phyloP scores from a whole-genome alignment of 2,797 vertebrate genomes.

The Phataginus tricuspis region DNA sequence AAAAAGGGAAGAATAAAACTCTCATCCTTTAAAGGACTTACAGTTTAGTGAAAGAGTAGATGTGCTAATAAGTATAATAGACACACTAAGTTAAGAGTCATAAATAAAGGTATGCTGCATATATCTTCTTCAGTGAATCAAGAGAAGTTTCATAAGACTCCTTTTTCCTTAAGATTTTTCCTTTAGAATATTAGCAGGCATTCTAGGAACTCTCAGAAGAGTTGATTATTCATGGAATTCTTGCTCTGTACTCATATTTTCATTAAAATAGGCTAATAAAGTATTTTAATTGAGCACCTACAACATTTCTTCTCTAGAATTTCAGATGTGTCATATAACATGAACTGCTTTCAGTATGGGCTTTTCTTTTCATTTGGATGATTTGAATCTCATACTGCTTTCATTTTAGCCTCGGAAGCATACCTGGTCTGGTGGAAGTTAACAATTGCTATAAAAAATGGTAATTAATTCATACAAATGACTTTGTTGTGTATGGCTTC shows the following conservation, averaged over 20 bases:
- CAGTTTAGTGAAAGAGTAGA: slow-evolving; percentile 25
- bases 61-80: neutral
- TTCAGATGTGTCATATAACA: neutral
- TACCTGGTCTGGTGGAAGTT: slow-evolving; percentile 72
- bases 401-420: slow-evolving; percentile 39
- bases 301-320: neutral
- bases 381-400: slow-evolving; percentile 73
- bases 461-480: neutral
- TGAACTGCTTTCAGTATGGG: neutral
- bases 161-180: neutral
- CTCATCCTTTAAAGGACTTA: neutral
- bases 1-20: neutral
- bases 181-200: neutral
- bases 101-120: neutral
- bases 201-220: slow-evolving; percentile 5
- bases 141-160: neutral
- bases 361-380: slow-evolving; percentile 61
- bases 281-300: neutral
- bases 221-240: neutral
- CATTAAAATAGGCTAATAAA: neutral
- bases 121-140: neutral
- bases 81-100: neutral
- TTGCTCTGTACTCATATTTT: neutral
- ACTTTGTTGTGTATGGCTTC: neutral
- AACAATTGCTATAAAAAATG: slow-evolving; percentile 51